Evolutionary conservation across 1,140 invertebrate species (phyloP), one percentile per base, ranked within the genome.

Genomic region (Drosophila leontia): DNA sequence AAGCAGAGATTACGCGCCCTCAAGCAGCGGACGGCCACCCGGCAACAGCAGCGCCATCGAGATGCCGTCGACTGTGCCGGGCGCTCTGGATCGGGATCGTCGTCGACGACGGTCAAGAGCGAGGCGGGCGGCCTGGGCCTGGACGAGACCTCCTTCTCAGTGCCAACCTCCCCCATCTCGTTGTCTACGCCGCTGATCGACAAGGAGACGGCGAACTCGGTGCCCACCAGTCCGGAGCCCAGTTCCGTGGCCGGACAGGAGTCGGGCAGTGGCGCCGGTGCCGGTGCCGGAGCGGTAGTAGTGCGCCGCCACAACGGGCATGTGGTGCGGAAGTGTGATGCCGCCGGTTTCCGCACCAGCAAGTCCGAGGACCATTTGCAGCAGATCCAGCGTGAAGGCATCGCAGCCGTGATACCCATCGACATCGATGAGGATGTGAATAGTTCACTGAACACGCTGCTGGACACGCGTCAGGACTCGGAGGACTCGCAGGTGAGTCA

Each of bases 351-450:
- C 34, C 93, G 96, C 44, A 97, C 96, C 34, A 97, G 96, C 69
- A 95, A 96, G 77, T 97, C 96, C 6, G 97, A 98, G 93, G 97
- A 98, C 92, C 97, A 98, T 83, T 93, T 98, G 63, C 97, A 97
- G 93, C 94, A 95, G 83, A 87, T 83, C 57, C 91, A 93, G 61
- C 91, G 92, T 48, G 92, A 93, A 56, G 91, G 84, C 71, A 90
- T 93, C 59, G 92, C 86, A 41, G 84, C 96, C 84, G 95, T 97
- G 41, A 97, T 97, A 63, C 96, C 97, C 78, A 97, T 98, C 80
- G 97, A 98, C 78, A 96, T 97, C 75, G 97, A 98, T 93, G 98
- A 98, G 92, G 97, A 98, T 93, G 95, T 98, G 70, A 98, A 97
- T 81, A 98, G 97, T 77, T 98, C 97, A 51, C 93, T 98, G 58